phyloP scores from a whole-genome alignment of 2,113 vertebrate genomes.

The Xenopus tropicalis region UCB_Xtro_10.0 CM004446.2:20877001-20877500 shows the following conservation, averaged over 20 bases:
- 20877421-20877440: conserved; percentile 69
- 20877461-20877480: conserved; percentile 65
- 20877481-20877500: conserved; percentile 58
- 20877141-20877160: conserved; percentile 24
- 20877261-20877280: conserved; percentile 69
- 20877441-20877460: conserved; percentile 72
- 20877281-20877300: conserved; percentile 70
- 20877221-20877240: conserved; percentile 65
- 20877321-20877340: conserved; percentile 78
- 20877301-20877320: conserved; percentile 73
- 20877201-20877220: conserved; percentile 31
- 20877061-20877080: too few relatives aligned
- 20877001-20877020: too few relatives aligned
- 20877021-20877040: too few relatives aligned
- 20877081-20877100: too few relatives aligned
- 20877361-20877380: conserved; percentile 72
- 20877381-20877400: conserved; percentile 67
- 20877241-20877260: conserved; percentile 65
- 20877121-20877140: conserved; percentile 1
- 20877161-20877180: conserved; percentile 16
- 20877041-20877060: too few relatives aligned
- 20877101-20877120: background rate
- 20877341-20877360: conserved; percentile 75
- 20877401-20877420: conserved; percentile 69
- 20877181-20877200: conserved; percentile 22